phyloP scores from a whole-genome alignment of 2,888 invertebrate species.

The Eutolmus rufibarbis region DNA sequence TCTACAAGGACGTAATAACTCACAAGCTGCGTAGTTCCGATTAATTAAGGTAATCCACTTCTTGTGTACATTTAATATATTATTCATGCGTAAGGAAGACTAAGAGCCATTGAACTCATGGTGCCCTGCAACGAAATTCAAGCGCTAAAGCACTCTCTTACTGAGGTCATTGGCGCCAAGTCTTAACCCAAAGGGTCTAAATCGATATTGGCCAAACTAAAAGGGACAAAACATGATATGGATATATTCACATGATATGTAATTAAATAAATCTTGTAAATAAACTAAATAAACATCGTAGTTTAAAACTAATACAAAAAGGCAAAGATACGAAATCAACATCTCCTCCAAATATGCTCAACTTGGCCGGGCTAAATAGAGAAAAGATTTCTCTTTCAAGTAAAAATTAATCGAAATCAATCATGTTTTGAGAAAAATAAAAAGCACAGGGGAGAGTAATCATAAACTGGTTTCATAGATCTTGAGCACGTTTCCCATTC shows the following conservation, averaged over 20 bases:
- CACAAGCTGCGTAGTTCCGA: background rate
- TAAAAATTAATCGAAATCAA: background rate
- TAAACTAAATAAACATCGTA: background rate
- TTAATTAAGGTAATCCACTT: background rate
- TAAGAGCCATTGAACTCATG: background rate
- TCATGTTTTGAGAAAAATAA: background rate
- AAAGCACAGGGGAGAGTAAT: background rate
- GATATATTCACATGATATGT: background rate
- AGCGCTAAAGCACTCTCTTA: background rate
- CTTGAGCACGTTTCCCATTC: background rate
- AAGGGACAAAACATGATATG: background rate
- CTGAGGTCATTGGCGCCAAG: background rate
- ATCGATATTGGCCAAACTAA: background rate
- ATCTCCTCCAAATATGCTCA: background rate
- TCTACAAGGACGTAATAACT: too few relatives aligned
- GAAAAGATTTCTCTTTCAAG: background rate
- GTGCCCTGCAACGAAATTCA: background rate
- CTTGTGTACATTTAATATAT: background rate
- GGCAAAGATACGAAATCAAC: background rate
- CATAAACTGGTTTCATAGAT: background rate
- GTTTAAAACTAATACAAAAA: background rate
- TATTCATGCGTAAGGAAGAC: background rate
- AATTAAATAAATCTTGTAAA: background rate
- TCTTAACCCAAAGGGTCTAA: background rate
- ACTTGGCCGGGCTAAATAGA: background rate